Evolutionary conservation across 2,113 vertebrate genomes (phyloP).

Genomic region (Peucedramus taeniatus): DNA sequence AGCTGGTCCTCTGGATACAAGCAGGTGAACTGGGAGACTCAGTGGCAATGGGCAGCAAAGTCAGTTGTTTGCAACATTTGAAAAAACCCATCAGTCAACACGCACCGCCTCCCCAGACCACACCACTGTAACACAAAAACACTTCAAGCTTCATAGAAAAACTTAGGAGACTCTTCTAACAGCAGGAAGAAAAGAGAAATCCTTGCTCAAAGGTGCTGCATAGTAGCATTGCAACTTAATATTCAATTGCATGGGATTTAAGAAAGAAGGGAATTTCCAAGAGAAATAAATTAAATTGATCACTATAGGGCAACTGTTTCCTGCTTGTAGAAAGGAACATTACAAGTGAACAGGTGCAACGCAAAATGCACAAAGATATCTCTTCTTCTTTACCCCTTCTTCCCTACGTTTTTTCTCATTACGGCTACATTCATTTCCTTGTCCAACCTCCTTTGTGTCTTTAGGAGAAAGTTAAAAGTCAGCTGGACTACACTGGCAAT

Average conservation of each 20-base stretch:
- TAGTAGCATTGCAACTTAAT: not conserved
- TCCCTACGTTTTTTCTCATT: not conserved
- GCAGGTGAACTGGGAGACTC: not conserved
- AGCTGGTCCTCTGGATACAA: not conserved
- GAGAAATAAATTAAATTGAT: not conserved
- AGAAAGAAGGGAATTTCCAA: not conserved
- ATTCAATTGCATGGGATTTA: not conserved
- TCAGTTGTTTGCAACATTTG: not conserved
- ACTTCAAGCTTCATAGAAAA: not conserved
- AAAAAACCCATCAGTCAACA: not conserved
- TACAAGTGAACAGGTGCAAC: not conserved
- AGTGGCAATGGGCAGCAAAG: not conserved
- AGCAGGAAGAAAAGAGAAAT: not conserved
- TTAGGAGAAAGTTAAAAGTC: not conserved
- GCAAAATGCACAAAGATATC: not conserved
- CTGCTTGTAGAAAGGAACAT: not conserved
- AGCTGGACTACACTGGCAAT: constrained; percentile 9
- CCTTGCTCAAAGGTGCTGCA: not conserved
- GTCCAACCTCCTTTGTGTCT: not conserved
- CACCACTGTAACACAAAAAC: not conserved
- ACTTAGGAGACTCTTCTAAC: not conserved
- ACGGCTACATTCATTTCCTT: not conserved
- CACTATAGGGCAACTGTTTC: not conserved
- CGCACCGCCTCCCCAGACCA: rapidly evolving
- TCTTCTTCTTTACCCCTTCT: not conserved